Conservation (phyloP, 2,797 vertebrate genomes). For the Tapirus indicus region DNA sequence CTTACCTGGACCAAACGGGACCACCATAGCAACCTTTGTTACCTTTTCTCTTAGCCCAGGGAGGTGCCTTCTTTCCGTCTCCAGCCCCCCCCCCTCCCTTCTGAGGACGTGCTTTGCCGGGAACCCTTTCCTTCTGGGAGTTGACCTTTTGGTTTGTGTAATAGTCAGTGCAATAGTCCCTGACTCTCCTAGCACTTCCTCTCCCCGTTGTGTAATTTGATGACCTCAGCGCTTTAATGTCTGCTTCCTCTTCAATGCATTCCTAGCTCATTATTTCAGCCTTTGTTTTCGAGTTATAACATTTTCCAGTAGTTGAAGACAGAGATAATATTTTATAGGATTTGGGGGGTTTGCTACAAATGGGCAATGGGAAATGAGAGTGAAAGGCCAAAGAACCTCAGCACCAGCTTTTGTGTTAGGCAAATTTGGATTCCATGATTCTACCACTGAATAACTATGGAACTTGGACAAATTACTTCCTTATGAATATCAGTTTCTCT, state of each 20-base stretch:
- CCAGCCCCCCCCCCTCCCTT: rapidly evolving
- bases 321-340: neutral
- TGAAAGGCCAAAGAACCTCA: neutral
- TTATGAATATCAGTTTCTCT: neutral
- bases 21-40: neutral
- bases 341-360: neutral
- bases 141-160: slow-evolving; percentile 14
- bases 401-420: neutral
- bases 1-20: neutral
- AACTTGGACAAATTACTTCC: neutral
- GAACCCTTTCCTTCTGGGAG: neutral
- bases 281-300: neutral
- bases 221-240: neutral
- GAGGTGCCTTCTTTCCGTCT: neutral
- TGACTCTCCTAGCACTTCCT: slow-evolving; percentile 2
- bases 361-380: neutral
- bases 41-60: neutral
- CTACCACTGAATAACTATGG: neutral
- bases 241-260: slow-evolving; percentile 10
- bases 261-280: neutral
- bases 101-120: neutral
- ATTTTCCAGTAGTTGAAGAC: neutral
- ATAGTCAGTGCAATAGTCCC: neutral
- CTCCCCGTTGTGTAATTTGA: neutral
- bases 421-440: neutral